Percentiles rank a stretch among this genome's conserved stretches.
Evolutionary conservation across 2,113 vertebrate genomes (phyloP).

Genomic region (Condylura cristata): DNA sequence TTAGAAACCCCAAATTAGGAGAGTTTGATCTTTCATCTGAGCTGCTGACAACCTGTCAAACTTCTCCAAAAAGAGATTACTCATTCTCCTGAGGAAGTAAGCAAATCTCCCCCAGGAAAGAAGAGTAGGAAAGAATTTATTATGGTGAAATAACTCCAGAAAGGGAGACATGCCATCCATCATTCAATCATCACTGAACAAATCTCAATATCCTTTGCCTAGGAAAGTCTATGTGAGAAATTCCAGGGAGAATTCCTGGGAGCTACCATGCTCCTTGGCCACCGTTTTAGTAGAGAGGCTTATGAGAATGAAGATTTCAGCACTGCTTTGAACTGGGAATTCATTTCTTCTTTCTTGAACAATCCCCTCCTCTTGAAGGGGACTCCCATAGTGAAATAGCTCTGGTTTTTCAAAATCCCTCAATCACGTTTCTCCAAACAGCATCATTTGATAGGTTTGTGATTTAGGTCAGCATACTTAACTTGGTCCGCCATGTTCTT

Average conservation of each 20-base stretch:
- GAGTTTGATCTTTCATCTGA: background rate
- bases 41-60: background rate
- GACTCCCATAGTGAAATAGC: accelerated
- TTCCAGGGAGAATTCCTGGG: background rate
- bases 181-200: background rate
- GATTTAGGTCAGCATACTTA: background rate
- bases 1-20: background rate
- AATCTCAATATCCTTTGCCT: background rate
- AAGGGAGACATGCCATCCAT: background rate
- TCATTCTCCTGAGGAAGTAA: background rate
- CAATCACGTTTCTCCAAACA: background rate
- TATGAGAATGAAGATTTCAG: background rate
- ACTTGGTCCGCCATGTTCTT: background rate
- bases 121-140: background rate
- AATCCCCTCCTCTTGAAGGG: accelerated
- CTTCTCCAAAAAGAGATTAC: background rate
- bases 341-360: background rate
- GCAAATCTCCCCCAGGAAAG: background rate
- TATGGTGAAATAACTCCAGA: background rate
- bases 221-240: background rate
- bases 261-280: background rate
- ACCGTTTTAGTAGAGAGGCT: background rate
- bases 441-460: background rate
- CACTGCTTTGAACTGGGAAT: background rate
- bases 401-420: background rate